These are phyloP conservation scores for Drosophila percnosoma DNA, from an alignment of 2,888 invertebrate genomes.

Conservation along the genomic window DNA sequence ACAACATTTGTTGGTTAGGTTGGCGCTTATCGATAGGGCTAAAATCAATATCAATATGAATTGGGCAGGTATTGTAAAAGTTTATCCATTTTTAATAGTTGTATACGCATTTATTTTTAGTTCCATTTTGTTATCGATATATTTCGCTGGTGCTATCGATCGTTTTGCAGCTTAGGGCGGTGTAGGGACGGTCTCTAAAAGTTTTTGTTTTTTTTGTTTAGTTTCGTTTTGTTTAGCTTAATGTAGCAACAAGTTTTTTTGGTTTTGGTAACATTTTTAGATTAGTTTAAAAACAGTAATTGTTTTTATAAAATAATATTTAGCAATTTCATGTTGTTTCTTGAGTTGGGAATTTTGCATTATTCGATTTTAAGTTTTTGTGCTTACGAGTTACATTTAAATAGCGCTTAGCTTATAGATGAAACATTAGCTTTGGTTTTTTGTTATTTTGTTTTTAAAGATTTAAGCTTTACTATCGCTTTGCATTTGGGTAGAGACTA, in stretches of 20 bases:
- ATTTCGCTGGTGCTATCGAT: conserved; percentile 15
- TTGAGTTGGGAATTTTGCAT: conserved; percentile 12
- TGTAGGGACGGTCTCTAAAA: conserved; percentile 36
- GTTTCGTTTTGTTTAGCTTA: conserved; percentile 30
- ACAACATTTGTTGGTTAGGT: conserved; percentile 25
- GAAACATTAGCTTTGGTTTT: conserved; percentile 38
- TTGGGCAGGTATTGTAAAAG: conserved; percentile 5
- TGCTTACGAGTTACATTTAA: conserved; percentile 34
- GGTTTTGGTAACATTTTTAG: conserved; percentile 37
- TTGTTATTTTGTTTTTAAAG: conserved; percentile 1
- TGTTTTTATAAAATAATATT: conserved; percentile 37
- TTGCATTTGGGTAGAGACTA: conserved; percentile 51
- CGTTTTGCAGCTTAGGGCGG: conserved; percentile 23
- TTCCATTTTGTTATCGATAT: neutral
- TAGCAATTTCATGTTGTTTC: conserved; percentile 22
- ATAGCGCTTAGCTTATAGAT: conserved; percentile 50
- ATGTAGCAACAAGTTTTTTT: conserved; percentile 27
- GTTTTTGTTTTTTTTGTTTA: conserved; percentile 29
- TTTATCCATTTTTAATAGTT: neutral
- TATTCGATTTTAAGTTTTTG: conserved; percentile 17
- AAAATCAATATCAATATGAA: neutral
- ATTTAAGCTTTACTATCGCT: conserved; percentile 28
- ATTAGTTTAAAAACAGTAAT: conserved; percentile 46
- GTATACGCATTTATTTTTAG: neutral
- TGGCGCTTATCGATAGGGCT: conserved; percentile 10